Conservation (phyloP, 1,140 invertebrate genomes). For the Trissolcus basalis region DNA sequence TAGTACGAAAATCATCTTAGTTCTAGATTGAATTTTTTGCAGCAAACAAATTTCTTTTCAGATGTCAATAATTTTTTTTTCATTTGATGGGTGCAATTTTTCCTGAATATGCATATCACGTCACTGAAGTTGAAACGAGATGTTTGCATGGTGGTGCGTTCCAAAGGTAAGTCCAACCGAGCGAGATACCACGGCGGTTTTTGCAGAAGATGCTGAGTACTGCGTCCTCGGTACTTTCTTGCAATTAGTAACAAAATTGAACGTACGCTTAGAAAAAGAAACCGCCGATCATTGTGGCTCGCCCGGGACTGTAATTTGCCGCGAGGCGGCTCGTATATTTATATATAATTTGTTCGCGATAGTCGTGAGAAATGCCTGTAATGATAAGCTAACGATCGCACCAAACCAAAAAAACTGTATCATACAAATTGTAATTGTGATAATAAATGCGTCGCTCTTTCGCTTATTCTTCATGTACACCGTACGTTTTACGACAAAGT, state of each 20-base stretch:
- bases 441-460: slow-evolving; percentile 26
- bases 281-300: slow-evolving; percentile 39
- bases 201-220: slow-evolving; percentile 12
- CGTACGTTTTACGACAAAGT: slow-evolving; percentile 25
- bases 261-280: slow-evolving; percentile 38
- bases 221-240: slow-evolving; percentile 14
- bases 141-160: too few species aligned
- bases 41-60: too few species aligned
- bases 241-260: slow-evolving; percentile 37
- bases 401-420: slow-evolving; percentile 19
- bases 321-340: slow-evolving; percentile 28
- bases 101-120: background rate
- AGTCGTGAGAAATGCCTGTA: slow-evolving; percentile 54
- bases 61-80: background rate
- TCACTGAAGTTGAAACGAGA: background rate
- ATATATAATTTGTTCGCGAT: slow-evolving; percentile 47
- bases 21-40: too few species aligned
- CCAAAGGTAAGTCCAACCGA: too few species aligned
- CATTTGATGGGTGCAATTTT: background rate
- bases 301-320: slow-evolving; percentile 45
- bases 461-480: slow-evolving; percentile 5
- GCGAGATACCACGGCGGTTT: slow-evolving; percentile 25
- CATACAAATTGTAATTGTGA: slow-evolving; percentile 47
- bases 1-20: too few species aligned
- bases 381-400: slow-evolving; percentile 51